phyloP scores from a whole-genome alignment of 1,140 invertebrate genomes.

The Apolygus lucorum region DNA sequence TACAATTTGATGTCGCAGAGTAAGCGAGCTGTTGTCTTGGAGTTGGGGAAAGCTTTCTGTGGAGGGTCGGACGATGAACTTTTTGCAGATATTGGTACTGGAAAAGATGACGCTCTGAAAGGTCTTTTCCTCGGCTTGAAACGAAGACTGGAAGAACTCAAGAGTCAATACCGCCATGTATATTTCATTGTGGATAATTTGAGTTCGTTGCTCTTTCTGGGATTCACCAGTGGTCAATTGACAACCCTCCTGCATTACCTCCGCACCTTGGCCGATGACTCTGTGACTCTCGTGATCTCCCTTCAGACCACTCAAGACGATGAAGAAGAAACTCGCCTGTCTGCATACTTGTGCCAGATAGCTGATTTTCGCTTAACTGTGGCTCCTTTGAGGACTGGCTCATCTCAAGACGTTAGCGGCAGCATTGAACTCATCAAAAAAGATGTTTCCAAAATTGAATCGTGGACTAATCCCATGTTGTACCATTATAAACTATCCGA shows the following conservation, averaged over 20 bases:
- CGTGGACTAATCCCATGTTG: constrained; percentile 4
- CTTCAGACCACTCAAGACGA: neutral
- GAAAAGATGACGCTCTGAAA: neutral
- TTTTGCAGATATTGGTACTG: neutral
- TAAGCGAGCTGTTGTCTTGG: neutral
- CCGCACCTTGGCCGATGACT: neutral
- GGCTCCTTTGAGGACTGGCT: constrained; percentile 2
- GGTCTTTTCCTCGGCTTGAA: neutral
- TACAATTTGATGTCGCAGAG: neutral
- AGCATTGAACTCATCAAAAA: neutral
- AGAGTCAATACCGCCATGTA: neutral
- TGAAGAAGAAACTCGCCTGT: neutral
- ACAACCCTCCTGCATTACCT: neutral
- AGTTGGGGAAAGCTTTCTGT: neutral
- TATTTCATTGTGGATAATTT: neutral
- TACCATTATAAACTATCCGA: constrained; percentile 20
- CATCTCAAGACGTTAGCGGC: constrained; percentile 14
- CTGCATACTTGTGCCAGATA: neutral
- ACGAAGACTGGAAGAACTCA: neutral
- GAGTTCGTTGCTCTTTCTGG: neutral
- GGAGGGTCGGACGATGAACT: neutral
- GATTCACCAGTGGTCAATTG: neutral
- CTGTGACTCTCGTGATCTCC: neutral
- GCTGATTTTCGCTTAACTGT: constrained; percentile 1
- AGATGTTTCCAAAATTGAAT: neutral